phyloP scores from a whole-genome alignment of 2,888 invertebrate genomes.

The Litoditis marina region DNA sequence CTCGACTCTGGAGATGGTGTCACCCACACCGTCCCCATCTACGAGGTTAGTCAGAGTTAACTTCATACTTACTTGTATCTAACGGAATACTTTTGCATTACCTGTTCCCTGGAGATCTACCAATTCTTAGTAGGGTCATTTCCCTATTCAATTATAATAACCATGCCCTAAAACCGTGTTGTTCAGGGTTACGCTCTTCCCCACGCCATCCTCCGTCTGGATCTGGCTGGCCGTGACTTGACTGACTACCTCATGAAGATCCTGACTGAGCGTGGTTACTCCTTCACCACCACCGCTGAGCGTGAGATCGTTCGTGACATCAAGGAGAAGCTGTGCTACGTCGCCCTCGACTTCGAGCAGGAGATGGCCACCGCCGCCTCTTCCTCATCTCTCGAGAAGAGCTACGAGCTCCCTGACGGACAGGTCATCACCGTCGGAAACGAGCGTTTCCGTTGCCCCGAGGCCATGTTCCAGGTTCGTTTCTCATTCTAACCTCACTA shows the following conservation, averaged over 20 bases:
- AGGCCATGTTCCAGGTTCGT: slow-evolving; percentile 76
- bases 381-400: slow-evolving; percentile 84
- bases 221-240: slow-evolving; percentile 66
- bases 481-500: background rate
- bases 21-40: slow-evolving; percentile 76
- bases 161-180: too few relatives aligned
- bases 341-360: slow-evolving; percentile 97
- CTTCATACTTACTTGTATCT: background rate
- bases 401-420: slow-evolving; percentile 82
- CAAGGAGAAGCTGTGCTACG: slow-evolving; percentile 90
- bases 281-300: slow-evolving; percentile 62
- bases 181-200: slow-evolving; percentile 69
- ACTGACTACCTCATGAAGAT: slow-evolving; percentile 69
- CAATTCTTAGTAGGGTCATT: too few relatives aligned
- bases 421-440: slow-evolving; percentile 68
- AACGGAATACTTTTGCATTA: slow-evolving; percentile 61
- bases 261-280: slow-evolving; percentile 65
- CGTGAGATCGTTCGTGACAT: slow-evolving; percentile 91
- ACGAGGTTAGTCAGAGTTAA: slow-evolving; percentile 76
- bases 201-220: slow-evolving; percentile 66
- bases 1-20: slow-evolving; percentile 89
- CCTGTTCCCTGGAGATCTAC: too few relatives aligned
- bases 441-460: slow-evolving; percentile 83
- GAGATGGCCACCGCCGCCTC: slow-evolving; percentile 87
- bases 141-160: too few relatives aligned